Percentiles rank a stretch among this genome's conserved stretches.
These are phyloP conservation scores for Chondrilla cf. caribensis DNA, from an alignment of 37 sponge, comb jelly and placozoan species.

Conservation along the genomic window DNA sequence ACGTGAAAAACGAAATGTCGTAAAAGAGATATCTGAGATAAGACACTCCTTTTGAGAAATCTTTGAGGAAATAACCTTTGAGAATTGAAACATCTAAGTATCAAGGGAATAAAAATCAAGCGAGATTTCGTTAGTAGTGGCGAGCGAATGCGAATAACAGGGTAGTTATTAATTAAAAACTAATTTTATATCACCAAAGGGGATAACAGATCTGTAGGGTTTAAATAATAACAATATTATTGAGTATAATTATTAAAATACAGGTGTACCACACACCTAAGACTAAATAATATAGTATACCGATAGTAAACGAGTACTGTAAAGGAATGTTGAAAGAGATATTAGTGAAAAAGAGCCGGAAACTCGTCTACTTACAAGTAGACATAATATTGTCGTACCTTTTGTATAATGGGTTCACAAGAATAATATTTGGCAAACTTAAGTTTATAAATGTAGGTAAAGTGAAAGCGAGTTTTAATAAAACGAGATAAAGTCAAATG, in stretches of 20 bases:
- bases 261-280: constrained; percentile 76
- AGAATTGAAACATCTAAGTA: constrained; percentile 85
- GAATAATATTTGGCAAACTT: constrained; percentile 73
- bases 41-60: neutral
- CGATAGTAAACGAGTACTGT: constrained; percentile 78
- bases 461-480: constrained; percentile 73
- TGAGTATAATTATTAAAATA: constrained; percentile 75
- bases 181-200: constrained; percentile 44
- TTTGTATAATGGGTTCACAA: constrained; percentile 85
- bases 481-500: constrained; percentile 55
- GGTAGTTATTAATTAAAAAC: neutral
- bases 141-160: constrained; percentile 59
- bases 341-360: constrained; percentile 67
- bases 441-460: constrained; percentile 65
- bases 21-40: constrained; percentile 10
- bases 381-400: constrained; percentile 74
- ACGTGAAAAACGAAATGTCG: constrained; percentile 46
- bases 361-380: constrained; percentile 61
- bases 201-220: constrained; percentile 67
- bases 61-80: neutral
- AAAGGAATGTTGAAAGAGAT: constrained; percentile 85
- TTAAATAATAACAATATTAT: neutral
- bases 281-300: constrained; percentile 51
- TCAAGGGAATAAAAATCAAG: constrained; percentile 64
- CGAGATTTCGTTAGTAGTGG: constrained; percentile 76